A percentile compares a stretch with the other conserved stretches of the same genome.
Evolutionary conservation across 1,140 invertebrate genomes (phyloP).

Genomic region (Lepeophtheirus salmonis): DNA sequence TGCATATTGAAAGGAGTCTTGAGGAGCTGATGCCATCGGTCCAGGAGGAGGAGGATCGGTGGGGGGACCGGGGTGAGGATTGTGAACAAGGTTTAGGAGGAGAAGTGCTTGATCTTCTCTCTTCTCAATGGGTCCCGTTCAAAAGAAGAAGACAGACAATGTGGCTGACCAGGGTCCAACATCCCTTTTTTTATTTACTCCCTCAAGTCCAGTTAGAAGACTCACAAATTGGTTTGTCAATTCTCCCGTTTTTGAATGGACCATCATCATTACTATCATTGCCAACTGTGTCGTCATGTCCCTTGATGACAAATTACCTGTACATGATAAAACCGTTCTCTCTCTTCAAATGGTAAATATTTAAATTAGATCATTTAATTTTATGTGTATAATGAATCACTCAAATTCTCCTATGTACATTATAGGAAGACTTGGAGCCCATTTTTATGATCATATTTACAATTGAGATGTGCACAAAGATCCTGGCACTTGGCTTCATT

Average conservation of each 20-base stretch:
- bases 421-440: constrained; percentile 40
- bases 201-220: constrained; percentile 10
- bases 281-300: constrained; percentile 37
- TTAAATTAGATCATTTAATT: constrained; percentile 14
- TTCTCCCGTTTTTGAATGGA: constrained; percentile 31
- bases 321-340: constrained; percentile 34
- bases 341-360: constrained; percentile 32
- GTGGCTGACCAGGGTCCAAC: constrained; percentile 12
- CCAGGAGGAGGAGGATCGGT: too few species aligned
- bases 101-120: too few species aligned
- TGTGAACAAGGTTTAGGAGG: too few species aligned
- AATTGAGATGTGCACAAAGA: constrained; percentile 39
- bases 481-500: constrained; percentile 38
- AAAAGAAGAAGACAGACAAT: too few species aligned
- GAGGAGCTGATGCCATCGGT: too few species aligned
- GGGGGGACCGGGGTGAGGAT: too few species aligned
- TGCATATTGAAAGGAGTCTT: too few species aligned
- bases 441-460: constrained; percentile 42
- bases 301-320: constrained; percentile 35
- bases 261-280: constrained; percentile 36
- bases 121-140: too few species aligned
- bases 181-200: constrained; percentile 14
- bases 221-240: constrained; percentile 14
- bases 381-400: not conserved
- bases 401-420: not conserved